A percentile compares a stretch with the other conserved stretches of the same genome.
Evolutionary conservation across 2,113 vertebrate species (phyloP).

Genomic region (Scomber japonicus): DNA sequence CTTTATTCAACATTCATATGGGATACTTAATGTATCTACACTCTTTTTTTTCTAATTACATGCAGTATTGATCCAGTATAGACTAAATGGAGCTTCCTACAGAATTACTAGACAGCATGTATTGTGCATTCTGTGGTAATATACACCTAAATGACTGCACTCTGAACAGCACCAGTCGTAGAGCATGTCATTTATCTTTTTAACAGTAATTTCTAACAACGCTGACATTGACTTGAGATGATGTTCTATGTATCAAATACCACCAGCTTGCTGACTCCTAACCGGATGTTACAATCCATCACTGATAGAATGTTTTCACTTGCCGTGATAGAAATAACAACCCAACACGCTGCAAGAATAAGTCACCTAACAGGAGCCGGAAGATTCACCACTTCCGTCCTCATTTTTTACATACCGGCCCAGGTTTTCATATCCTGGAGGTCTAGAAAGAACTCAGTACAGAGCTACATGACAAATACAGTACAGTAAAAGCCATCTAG

Average conservation of each 20-base stretch:
- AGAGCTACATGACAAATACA: constrained; percentile 52
- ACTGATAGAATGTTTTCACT: constrained; percentile 14
- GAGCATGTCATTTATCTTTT: not conserved
- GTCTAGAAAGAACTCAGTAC: constrained; percentile 18
- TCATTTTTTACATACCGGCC: constrained; percentile 33
- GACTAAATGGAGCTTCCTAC: not conserved
- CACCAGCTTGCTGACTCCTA: not conserved
- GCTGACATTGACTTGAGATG: not conserved
- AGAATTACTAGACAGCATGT: too few species aligned
- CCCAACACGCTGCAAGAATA: constrained; percentile 15
- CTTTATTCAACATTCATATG: too few species aligned
- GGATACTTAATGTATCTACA: too few species aligned
- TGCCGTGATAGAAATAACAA: constrained; percentile 42
- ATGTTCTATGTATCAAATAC: not conserved
- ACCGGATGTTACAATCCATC: constrained; percentile 10
- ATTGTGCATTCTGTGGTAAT: too few species aligned
- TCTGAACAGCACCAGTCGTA: not conserved
- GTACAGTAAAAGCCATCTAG: constrained; percentile 47
- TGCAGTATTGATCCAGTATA: not conserved
- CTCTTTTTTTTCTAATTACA: too few species aligned
- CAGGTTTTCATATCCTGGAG: constrained; percentile 55
- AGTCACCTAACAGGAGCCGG: constrained; percentile 26
- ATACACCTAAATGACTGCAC: too few species aligned
- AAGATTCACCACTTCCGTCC: constrained; percentile 10
- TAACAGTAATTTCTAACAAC: not conserved